A percentile compares a stretch with the other conserved stretches of the same genome.
Evolutionary conservation across 1,140 invertebrate species (phyloP).

Genomic region (Gonioctena quinquepunctata): DNA sequence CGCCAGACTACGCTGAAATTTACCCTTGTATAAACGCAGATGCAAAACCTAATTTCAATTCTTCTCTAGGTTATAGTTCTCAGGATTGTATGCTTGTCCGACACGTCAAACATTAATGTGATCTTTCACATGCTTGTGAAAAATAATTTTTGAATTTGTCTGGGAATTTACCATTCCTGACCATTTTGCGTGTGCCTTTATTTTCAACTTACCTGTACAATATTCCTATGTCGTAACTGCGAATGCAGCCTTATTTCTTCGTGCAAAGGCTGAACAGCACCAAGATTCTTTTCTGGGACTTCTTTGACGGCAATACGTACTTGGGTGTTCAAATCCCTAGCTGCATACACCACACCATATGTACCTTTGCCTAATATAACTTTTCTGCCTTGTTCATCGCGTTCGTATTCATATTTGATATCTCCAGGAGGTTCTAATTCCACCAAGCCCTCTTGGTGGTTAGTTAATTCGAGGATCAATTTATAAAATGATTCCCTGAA

Average conservation of each 20-base stretch:
- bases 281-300: constrained; percentile 93
- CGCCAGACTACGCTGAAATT: too few relatives aligned
- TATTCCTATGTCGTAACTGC: constrained; percentile 93
- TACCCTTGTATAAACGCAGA: too few relatives aligned
- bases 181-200: constrained; percentile 67
- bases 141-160: too few relatives aligned
- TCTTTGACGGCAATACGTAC: constrained; percentile 96
- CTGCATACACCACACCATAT: constrained; percentile 95
- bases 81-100: too few relatives aligned
- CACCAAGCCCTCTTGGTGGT: constrained; percentile 82
- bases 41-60: too few relatives aligned
- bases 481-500: constrained; percentile 83
- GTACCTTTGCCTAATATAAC: constrained; percentile 93
- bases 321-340: constrained; percentile 92
- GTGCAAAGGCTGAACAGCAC: constrained; percentile 96
- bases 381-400: constrained; percentile 86
- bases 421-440: constrained; percentile 70
- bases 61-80: too few relatives aligned
- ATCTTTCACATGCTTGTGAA: too few relatives aligned
- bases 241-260: constrained; percentile 99
- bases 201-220: constrained; percentile 84
- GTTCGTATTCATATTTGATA: constrained; percentile 81
- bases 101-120: too few relatives aligned
- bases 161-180: constrained; percentile 4
- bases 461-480: constrained; percentile 80